Evolutionary conservation across 2,113 vertebrate genomes (phyloP).

Genomic region (Lichenostomus cassidix): DNA sequence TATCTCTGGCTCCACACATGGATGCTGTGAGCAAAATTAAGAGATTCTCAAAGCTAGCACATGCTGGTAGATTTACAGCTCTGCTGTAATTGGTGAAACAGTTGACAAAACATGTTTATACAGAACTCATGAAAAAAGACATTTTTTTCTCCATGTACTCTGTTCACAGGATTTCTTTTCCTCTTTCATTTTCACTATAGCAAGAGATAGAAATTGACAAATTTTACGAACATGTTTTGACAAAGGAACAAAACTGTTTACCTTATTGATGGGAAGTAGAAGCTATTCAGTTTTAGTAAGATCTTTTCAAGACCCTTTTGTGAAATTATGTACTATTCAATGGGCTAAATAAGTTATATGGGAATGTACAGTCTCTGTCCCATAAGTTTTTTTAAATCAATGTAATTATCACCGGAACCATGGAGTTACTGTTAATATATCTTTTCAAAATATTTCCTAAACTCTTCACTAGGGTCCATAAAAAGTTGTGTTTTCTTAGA

Average conservation of each 20-base stretch:
- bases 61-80: conserved; percentile 25
- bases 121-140: not conserved
- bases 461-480: conserved; percentile 11
- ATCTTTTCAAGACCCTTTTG: not conserved
- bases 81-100: conserved; percentile 10
- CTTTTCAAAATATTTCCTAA: conserved; percentile 50
- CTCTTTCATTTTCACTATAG: not conserved
- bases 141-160: not conserved
- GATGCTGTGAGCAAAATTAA: conserved; percentile 21
- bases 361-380: not conserved
- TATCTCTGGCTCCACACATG: not conserved
- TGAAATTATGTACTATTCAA: not conserved
- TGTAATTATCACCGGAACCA: not conserved
- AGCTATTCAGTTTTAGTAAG: not conserved
- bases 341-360: not conserved
- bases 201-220: not conserved
- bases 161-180: not conserved
- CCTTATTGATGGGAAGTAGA: not conserved
- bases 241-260: not conserved
- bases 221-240: not conserved
- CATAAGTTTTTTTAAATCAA: not conserved
- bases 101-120: conserved; percentile 23
- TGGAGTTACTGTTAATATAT: not conserved
- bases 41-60: conserved; percentile 1
- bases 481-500: conserved; percentile 17